A percentile compares a stretch with the other conserved stretches of the same genome.
Conservation (phyloP, 2,113 vertebrate species). For the Uria lomvia region DNA sequence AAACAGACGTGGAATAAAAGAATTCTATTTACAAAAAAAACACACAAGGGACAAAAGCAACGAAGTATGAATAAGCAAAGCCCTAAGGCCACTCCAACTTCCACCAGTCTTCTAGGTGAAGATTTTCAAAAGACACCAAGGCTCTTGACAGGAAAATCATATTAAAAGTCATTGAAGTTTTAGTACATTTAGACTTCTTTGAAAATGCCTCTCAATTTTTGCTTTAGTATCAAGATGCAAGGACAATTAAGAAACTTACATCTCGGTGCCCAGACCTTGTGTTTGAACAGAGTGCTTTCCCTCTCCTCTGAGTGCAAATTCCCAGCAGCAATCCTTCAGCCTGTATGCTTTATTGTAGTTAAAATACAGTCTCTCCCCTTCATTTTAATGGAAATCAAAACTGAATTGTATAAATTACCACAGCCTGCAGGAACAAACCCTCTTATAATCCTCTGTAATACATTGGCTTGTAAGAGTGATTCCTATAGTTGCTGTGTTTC, state of each 20-base stretch:
- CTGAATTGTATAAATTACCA: background rate
- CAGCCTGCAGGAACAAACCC: background rate
- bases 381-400: constrained; percentile 49
- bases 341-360: background rate
- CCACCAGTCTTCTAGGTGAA: background rate
- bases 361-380: background rate
- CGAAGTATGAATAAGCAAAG: background rate
- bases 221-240: background rate
- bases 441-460: background rate
- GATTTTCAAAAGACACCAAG: background rate
- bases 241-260: background rate
- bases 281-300: background rate
- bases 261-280: background rate
- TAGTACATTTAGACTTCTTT: background rate
- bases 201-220: background rate
- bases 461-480: background rate
- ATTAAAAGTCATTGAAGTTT: background rate
- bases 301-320: background rate
- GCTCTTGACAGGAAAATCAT: background rate
- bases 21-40: background rate
- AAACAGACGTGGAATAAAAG: background rate
- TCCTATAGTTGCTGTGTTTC: background rate
- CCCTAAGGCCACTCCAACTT: background rate
- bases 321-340: background rate
- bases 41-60: background rate